Base-by-base conservation (phyloP, 2,797 vertebrate species). In the Hyperoplus immaculatus region DNA sequence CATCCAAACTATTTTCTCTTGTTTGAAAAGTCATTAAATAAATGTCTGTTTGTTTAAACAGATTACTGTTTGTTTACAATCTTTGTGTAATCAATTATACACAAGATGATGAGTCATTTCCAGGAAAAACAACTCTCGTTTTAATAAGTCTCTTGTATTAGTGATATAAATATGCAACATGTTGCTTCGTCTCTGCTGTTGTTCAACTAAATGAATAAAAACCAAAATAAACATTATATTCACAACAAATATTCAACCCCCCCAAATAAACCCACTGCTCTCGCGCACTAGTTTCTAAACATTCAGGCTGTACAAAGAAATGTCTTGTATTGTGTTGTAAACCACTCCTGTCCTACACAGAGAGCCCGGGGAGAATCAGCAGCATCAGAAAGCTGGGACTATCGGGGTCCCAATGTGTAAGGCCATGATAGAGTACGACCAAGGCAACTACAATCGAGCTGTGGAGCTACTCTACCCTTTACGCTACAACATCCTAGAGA, bases 391-490 rank as follows among this genome's bases (percentile, higher is more conserved):
- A 80, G 96, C 95, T 5, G 72, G 16, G 5, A 36, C 75, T 0
- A 0, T 98, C n/a, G 97, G 97, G 14, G 60, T 98, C 69, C 95
- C 97, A 0, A 93, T 99, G 89, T 97, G 97, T 90, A 94, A 96
- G 91, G 97, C 97, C 42, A 86, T 99, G 84, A 83, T 96, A 43
- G 97, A 96, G 88, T 97, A 96, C 59, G 90, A 97, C 78, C 89
- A 89, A 1, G 96, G 97, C 45, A 96, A 97, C 78, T 97, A 96
- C 6, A 90, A 90, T 73, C 93, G 79, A 0, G 81, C 93, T 0
- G 89, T 98, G 63, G 96, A 98, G 8, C 92, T 98, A 0, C 94
- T 99, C 0, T 91, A 96, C 81, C 98, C 98, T 2, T 78, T 99
- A 64, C 97, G 96, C 75, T 97, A 98, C 75, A 83, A 77, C 0